Evolutionary conservation across 2,797 vertebrate species (phyloP).

Genomic region (Schizothorax lantsangensis): DNA sequence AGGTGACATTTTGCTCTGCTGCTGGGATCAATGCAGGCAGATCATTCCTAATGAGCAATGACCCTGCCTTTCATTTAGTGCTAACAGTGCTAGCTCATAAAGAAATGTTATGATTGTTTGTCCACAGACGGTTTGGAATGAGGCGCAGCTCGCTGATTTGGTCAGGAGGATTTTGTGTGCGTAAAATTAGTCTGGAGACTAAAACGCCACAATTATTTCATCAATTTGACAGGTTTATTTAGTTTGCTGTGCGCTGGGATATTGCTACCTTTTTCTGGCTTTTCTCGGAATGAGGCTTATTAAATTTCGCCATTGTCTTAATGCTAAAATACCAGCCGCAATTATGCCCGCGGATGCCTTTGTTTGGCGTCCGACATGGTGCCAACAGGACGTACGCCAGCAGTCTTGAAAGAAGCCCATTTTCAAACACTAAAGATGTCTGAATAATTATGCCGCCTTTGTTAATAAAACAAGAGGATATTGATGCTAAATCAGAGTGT

Average conservation of each 20-base stretch:
- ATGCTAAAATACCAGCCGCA: conserved; percentile 63
- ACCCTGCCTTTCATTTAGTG: conserved; percentile 61
- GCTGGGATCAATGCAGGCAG: conserved; percentile 69
- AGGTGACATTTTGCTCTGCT: conserved; percentile 72
- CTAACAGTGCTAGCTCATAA: conserved; percentile 57
- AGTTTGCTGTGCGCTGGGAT: conserved; percentile 38
- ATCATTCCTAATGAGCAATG: conserved; percentile 63
- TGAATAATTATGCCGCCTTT: conserved; percentile 76
- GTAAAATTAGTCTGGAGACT: neutral
- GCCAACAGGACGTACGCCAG: conserved; percentile 76
- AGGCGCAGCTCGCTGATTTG: conserved; percentile 43
- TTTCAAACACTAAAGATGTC: conserved; percentile 74
- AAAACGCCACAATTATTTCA: conserved; percentile 50
- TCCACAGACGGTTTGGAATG: conserved; percentile 57
- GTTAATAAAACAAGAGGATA: conserved; percentile 51
- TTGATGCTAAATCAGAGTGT: conserved; percentile 34
- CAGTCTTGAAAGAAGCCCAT: conserved; percentile 72
- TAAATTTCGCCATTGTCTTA: conserved; percentile 73
- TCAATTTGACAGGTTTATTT: conserved; percentile 58
- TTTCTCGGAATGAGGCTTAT: conserved; percentile 72
- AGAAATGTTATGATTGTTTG: conserved; percentile 59
- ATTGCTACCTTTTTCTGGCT: conserved; percentile 54
- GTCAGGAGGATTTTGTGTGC: conserved; percentile 39
- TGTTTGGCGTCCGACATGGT: conserved; percentile 67
- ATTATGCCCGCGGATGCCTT: conserved; percentile 66